Base-by-base conservation (phyloP, 2,888 invertebrate genomes). In the Ochropleura leucogaster region DNA sequence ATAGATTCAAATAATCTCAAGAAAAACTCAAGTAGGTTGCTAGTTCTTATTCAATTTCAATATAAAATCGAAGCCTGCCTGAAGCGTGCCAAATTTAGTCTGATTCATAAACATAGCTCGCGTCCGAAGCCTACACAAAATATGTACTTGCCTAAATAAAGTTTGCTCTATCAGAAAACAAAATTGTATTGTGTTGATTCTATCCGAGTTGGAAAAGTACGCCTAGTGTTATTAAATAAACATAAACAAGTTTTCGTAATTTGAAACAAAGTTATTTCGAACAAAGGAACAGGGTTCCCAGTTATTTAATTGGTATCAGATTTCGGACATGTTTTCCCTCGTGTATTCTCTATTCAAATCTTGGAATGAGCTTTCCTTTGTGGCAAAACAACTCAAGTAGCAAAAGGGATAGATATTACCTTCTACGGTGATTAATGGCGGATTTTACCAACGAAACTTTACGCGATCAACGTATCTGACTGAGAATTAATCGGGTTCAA, bases 101-200 rank as follows among this genome's bases (percentile, higher is more conserved):
- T 69, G 65, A 68, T 84, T 84, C 59, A 70, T 72, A 82, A 72
- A 75, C 63, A 79, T 71, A 75, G 60, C 53, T 62, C 42, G 66
- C 57, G 59, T 55, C 14, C 53, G 65, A 65, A 79, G 60, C 65
- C 83, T 79, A 66, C 70, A 60, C 40, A 71, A 79, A 74, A 70
- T 84, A 81, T 84, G 70, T 74, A 30, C 30, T 30, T 30, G 30
- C 30, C 30, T 30, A 74, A 84, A 84, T 74, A 65, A 60, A 65
- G 53, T 77, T 68, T 66, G 16, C 72, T 78, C 53, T 53, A 68
- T 74, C 68, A 51, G 68, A 74, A 83, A 79, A 65, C 65, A 64
- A 81, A 79, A 71, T 71, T 74, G 67, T 70, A 59, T 84, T 68
- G 68, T 84, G 62, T 74, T 74, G 67, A 79, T 81, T 73, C 46